A percentile compares a stretch with the other conserved stretches of the same genome.
Evolutionary conservation across 2,113 vertebrate species (phyloP).

Genomic region (Tetraodon nigroviridis): DNA sequence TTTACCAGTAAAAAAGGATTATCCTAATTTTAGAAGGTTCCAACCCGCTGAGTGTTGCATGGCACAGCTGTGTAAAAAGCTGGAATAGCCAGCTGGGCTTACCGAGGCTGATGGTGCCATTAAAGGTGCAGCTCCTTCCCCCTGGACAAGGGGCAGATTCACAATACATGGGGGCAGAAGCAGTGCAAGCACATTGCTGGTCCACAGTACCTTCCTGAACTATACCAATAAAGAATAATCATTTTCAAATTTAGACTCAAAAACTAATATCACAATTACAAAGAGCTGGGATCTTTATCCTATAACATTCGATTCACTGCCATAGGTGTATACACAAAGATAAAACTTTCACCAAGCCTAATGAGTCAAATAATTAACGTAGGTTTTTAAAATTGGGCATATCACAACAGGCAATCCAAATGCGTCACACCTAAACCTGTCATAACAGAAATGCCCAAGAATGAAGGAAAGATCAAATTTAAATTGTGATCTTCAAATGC

Average conservation of each 20-base stretch:
- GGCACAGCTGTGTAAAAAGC: slow-evolving; percentile 9
- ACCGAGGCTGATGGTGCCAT: slow-evolving; percentile 44
- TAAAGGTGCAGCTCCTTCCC: slow-evolving; percentile 52
- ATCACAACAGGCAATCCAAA: slow-evolving; percentile 7
- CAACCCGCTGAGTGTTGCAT: background rate
- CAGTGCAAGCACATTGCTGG: slow-evolving; percentile 24
- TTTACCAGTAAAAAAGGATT: background rate
- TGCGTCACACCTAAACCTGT: slow-evolving; percentile 12
- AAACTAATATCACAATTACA: slow-evolving; percentile 10
- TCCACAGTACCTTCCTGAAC: slow-evolving; percentile 16
- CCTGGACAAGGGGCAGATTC: slow-evolving; percentile 29
- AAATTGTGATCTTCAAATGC: background rate
- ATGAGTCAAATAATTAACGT: slow-evolving; percentile 45
- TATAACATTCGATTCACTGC: slow-evolving; percentile 24
- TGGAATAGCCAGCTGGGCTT: slow-evolving; percentile 48
- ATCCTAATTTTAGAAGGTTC: slow-evolving; percentile 13
- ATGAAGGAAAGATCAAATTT: background rate
- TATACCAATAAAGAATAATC: slow-evolving; percentile 46
- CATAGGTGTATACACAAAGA: background rate
- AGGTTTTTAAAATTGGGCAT: background rate
- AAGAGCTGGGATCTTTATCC: slow-evolving; percentile 24
- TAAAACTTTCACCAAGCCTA: slow-evolving; percentile 12
- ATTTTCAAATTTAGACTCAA: slow-evolving; percentile 11
- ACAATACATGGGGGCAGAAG: slow-evolving; percentile 23
- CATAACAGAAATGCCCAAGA: background rate